phyloP scores from a whole-genome alignment of 2,113 vertebrate species.

The Peromyscus leucopus region DNA sequence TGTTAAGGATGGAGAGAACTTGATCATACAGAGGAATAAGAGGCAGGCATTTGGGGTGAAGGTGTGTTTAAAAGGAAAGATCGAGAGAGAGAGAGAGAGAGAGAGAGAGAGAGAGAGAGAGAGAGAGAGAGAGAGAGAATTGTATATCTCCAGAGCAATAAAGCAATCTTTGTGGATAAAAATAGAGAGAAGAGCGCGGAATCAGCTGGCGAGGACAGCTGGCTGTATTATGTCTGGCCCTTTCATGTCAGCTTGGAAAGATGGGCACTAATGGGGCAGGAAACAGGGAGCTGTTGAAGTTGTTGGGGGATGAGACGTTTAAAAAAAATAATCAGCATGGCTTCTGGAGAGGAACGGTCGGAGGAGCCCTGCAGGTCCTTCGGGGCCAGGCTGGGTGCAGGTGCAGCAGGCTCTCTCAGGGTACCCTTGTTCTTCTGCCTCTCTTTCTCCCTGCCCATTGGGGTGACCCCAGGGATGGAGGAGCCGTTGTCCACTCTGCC shows the following conservation, averaged over 20 bases:
- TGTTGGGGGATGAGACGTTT: background rate
- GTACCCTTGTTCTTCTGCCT: background rate
- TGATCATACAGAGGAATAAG: background rate
- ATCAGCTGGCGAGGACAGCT: conserved; percentile 49
- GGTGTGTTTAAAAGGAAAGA: conserved; percentile 34
- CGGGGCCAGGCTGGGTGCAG: background rate
- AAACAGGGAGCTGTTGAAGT: conserved; percentile 39
- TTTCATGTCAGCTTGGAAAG: conserved; percentile 38
- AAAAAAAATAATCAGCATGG: background rate
- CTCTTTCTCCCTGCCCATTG: background rate
- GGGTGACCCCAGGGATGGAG: background rate
- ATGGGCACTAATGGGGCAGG: conserved; percentile 37
- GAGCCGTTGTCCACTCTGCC: background rate
- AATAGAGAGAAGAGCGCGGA: conserved; percentile 60
- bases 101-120: background rate
- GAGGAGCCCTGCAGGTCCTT: background rate
- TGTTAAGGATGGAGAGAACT: background rate
- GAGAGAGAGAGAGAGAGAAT: conserved; percentile 34
- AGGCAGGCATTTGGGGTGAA: background rate
- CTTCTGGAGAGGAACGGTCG: background rate
- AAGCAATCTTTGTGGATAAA: conserved; percentile 61
- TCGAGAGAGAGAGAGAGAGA: background rate
- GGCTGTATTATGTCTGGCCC: conserved; percentile 42
- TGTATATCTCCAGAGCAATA: conserved; percentile 14
- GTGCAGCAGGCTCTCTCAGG: background rate